Base-by-base conservation (phyloP, 2,113 vertebrate species). In the Gopherus flavomarginatus region DNA sequence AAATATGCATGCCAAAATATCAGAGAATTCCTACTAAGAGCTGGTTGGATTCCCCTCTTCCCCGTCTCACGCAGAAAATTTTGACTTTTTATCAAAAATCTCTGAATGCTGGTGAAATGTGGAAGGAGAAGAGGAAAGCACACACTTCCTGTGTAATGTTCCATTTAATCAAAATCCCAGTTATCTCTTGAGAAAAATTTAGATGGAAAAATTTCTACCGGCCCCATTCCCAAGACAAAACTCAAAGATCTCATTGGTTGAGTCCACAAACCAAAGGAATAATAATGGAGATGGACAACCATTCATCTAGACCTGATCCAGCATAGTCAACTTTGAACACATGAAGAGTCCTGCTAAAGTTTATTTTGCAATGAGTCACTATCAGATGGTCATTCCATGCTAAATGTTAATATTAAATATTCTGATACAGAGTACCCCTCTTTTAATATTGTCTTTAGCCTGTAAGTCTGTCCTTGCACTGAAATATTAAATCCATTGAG, bases 1-100 rank as follows among this genome's bases (percentile, higher is more conserved):
- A 24, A 42, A 75, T 24, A 42, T 42, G 1, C 22, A 7, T 2
- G 12, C 5, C 47, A 80, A 35, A 56, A 35, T 24, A 93, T 49
- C 21, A 3, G 13, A 1, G 11, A 72, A 85, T 24, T 10, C 2
- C 2, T 4, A 6, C 3, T 3, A 6, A 3, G 1, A 75, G 38
- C 69, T 75, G 38, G 38, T 38, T 38, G 10, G 10, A 24, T 42
- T 75, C 11, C n/a, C 38, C 35, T 75, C 11, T 38, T 42, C 38
- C 5, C n/a, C 5, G 5, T 75, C n/a, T 38, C 19, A 42, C 21
- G n/a, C 10, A 3, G 21, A 38, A 10, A 13, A 0, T 6, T 57
- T 42, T 29, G 75, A 49, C 5, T 21, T 75, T 72, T 75, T n/a
- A 2, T 17, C 2, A 3, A 27, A 7, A 42, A 13, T 0, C 88